These are phyloP conservation scores for Corythornis cristatus DNA, from an alignment of 2,113 vertebrate species.

Conservation along the genomic window DNA sequence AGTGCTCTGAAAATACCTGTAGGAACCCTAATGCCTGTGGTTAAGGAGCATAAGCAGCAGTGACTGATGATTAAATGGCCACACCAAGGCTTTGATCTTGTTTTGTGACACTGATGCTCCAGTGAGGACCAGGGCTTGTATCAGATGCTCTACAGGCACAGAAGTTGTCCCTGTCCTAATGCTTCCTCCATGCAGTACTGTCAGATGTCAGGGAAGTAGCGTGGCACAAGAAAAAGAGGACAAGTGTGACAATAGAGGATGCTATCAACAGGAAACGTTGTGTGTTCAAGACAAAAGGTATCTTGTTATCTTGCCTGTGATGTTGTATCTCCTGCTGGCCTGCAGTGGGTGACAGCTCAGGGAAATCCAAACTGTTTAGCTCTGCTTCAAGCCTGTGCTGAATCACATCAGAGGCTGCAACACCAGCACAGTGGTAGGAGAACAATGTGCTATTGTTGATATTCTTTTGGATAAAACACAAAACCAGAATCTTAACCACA, in stretches of 20 bases:
- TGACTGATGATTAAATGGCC: not conserved
- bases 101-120: not conserved
- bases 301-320: slow-evolving; percentile 29
- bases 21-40: not conserved
- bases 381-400: not conserved
- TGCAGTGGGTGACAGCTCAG: not conserved
- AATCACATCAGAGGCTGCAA: slow-evolving; percentile 6
- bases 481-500: slow-evolving; percentile 47
- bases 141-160: not conserved
- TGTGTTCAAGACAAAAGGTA: not conserved
- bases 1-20: not conserved
- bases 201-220: not conserved
- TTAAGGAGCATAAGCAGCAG: not conserved
- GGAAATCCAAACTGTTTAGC: slow-evolving; percentile 5
- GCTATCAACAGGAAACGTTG: slow-evolving; percentile 30
- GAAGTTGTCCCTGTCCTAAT: not conserved
- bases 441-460: slow-evolving; percentile 52
- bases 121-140: not conserved
- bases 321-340: not conserved
- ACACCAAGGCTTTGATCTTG: not conserved
- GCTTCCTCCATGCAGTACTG: not conserved
- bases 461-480: slow-evolving; percentile 28
- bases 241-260: not conserved
- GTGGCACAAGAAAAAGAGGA: not conserved
- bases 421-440: not conserved